These are phyloP conservation scores for Brotula barbata DNA, from an alignment of 2,797 vertebrate species.

Conservation along the genomic window DNA sequence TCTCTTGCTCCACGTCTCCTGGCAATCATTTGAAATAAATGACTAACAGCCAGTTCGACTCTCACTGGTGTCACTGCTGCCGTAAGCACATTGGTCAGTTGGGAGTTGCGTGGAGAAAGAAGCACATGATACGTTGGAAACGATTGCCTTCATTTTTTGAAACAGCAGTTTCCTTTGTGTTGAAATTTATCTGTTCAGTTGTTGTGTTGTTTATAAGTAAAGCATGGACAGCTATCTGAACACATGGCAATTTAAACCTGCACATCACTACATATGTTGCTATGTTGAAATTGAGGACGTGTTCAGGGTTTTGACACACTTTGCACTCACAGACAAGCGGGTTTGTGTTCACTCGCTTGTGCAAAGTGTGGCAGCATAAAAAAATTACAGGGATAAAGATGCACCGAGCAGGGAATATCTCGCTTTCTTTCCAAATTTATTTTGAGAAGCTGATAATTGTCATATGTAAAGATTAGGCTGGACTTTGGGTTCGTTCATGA, in stretches of 20 bases:
- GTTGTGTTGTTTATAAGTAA: background rate
- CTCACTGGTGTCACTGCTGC: background rate
- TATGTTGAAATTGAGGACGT: too few relatives aligned
- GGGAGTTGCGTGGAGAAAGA: background rate
- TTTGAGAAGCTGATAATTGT: too few relatives aligned
- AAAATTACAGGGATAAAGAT: too few relatives aligned
- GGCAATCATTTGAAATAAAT: constrained; percentile 64
- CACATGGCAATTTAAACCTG: too few relatives aligned
- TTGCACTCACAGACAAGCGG: too few relatives aligned
- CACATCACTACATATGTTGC: too few relatives aligned
- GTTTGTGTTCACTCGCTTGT: too few relatives aligned
- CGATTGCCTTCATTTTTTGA: background rate
- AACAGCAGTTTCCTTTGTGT: background rate
- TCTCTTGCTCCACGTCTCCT: constrained; percentile 30
- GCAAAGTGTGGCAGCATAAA: too few relatives aligned
- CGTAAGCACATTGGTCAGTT: background rate
- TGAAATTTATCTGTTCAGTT: background rate
- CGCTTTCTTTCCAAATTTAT: too few relatives aligned
- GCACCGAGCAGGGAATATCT: too few relatives aligned
- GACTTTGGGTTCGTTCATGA: background rate
- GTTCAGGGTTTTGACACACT: too few relatives aligned
- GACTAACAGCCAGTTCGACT: constrained; percentile 14
- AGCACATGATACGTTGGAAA: background rate
- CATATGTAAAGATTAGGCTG: too few relatives aligned
- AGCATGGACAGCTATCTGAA: constrained; percentile 12